phyloP scores from a whole-genome alignment of 2,888 invertebrate genomes.

The Chrysodeixis includens region DNA sequence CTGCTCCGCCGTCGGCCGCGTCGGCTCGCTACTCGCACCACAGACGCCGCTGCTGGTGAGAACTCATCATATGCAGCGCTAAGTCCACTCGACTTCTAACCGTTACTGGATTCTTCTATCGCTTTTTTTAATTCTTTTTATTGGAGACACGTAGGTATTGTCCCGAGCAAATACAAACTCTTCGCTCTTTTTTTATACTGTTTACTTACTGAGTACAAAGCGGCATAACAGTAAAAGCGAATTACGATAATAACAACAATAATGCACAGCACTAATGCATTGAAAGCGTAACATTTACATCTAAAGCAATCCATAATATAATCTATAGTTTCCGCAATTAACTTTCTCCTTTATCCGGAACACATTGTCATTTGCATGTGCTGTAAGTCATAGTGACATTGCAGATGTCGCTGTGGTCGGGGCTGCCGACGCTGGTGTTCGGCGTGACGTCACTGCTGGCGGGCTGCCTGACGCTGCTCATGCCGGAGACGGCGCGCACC shows the following conservation, averaged over 20 bases:
- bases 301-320: conserved; percentile 6
- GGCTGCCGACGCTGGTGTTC: conserved; percentile 85
- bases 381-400: conserved; percentile 1
- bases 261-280: background rate
- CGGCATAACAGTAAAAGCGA: background rate
- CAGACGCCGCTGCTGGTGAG: conserved; percentile 91
- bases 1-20: conserved; percentile 92
- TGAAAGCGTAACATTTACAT: conserved; percentile 5
- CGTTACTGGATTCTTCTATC: too few species aligned
- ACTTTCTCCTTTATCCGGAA: conserved; percentile 1
- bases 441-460: conserved; percentile 82
- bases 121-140: too few species aligned
- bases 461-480: conserved; percentile 80
- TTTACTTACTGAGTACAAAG: too few species aligned
- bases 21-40: conserved; percentile 92
- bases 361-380: background rate
- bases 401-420: conserved; percentile 84
- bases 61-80: background rate
- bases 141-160: too few species aligned
- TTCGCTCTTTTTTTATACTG: too few species aligned
- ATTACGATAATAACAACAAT: background rate
- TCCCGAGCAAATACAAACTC: too few species aligned
- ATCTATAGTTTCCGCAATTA: background rate
- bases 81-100: background rate
- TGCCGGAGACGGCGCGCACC: conserved; percentile 86